phyloP scores from a whole-genome alignment of 2,113 vertebrate genomes.

The Crotalus viridis region DNA sequence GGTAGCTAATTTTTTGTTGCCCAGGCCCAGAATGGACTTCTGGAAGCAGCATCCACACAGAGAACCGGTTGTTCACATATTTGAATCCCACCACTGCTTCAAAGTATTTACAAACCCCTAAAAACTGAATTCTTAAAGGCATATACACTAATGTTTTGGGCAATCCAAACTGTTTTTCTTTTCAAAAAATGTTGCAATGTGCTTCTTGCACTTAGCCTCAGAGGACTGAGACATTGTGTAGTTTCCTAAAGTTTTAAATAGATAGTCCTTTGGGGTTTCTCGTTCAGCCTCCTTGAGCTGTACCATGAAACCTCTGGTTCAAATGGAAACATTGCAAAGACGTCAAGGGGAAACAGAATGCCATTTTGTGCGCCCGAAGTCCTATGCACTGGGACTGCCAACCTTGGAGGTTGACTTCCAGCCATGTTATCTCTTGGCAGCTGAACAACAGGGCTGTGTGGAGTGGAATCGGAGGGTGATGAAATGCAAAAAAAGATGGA shows the following conservation, averaged over 20 bases:
- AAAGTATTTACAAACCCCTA: background rate
- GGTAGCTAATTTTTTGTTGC: too few relatives aligned
- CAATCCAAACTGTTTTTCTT: background rate
- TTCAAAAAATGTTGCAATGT: background rate
- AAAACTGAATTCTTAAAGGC: background rate
- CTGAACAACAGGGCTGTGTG: background rate
- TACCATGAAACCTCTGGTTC: background rate
- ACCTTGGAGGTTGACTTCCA: background rate
- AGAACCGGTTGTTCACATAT: too few relatives aligned
- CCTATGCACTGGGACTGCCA: background rate
- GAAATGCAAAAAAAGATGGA: background rate
- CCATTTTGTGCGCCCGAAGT: background rate
- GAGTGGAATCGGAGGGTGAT: background rate
- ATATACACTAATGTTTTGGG: background rate
- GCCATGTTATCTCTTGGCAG: background rate
- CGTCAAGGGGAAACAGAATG: background rate
- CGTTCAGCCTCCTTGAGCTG: background rate
- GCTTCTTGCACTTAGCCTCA: background rate
- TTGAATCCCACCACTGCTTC: too few relatives aligned
- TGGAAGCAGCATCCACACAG: too few relatives aligned
- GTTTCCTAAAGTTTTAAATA: background rate
- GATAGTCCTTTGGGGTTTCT: background rate
- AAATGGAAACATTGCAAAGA: background rate
- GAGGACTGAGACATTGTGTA: background rate
- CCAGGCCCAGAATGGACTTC: too few relatives aligned